Evolutionary conservation across 1,140 invertebrate species (phyloP).

Genomic region (Phymorhynchus buccinoides): DNA sequence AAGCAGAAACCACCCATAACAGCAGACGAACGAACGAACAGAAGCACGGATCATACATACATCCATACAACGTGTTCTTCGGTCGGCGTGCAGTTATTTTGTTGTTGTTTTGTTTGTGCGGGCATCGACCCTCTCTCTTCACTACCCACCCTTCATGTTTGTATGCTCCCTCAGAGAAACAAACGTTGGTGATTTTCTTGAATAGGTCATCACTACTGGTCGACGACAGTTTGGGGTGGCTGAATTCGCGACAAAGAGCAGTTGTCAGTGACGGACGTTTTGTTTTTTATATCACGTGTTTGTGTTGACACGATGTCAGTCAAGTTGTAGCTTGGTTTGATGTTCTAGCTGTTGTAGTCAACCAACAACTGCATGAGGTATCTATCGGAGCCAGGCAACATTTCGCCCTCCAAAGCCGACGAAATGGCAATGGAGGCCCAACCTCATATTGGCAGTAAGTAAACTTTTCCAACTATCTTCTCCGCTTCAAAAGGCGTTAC

Average conservation of each 20-base stretch:
- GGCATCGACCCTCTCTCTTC: neutral
- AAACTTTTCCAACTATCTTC: too few relatives aligned
- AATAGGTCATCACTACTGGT: neutral
- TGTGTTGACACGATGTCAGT: too few relatives aligned
- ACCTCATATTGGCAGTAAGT: slow-evolving; percentile 20
- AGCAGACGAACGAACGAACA: neutral
- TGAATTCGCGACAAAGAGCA: neutral
- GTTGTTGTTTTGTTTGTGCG: neutral
- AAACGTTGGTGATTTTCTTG: neutral
- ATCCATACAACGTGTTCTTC: neutral
- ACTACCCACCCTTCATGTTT: neutral
- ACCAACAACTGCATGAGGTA: slow-evolving; percentile 23
- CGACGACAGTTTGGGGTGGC: neutral
- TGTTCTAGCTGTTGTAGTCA: too few relatives aligned
- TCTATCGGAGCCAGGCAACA: slow-evolving; percentile 22
- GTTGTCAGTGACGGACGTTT: neutral
- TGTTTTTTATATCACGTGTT: neutral
- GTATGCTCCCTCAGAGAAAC: too few relatives aligned
- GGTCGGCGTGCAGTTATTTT: neutral
- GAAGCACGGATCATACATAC: too few relatives aligned
- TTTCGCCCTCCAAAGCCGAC: slow-evolving; percentile 32
- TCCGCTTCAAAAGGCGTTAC: too few relatives aligned
- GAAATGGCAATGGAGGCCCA: slow-evolving; percentile 32
- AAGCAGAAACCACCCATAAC: neutral
- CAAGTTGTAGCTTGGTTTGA: neutral